Evolutionary conservation across 92 coral and sea anemone species (phyloP).

Genomic region (Plumapathes pennacea): DNA sequence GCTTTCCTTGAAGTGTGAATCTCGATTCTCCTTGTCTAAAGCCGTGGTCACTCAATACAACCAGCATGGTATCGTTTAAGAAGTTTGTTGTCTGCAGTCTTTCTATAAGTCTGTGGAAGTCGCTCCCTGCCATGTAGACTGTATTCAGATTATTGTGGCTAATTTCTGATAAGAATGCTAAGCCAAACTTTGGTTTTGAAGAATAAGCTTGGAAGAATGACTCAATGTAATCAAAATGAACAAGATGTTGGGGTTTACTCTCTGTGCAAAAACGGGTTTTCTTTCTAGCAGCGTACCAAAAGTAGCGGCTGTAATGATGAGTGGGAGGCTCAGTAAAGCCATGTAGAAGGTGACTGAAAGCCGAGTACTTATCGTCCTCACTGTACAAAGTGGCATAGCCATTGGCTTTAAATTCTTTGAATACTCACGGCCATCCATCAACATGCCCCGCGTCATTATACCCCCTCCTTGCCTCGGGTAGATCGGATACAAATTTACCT

Average conservation of each 20-base stretch:
- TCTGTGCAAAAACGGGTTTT: slow-evolving; percentile 63
- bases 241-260: slow-evolving; percentile 71
- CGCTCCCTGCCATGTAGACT: slow-evolving; percentile 36
- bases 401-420: slow-evolving; percentile 62
- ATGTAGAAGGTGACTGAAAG: slow-evolving; percentile 76
- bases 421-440: slow-evolving; percentile 92
- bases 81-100: slow-evolving; percentile 36
- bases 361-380: slow-evolving; percentile 61
- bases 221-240: slow-evolving; percentile 85
- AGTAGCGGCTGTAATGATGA: slow-evolving; percentile 80
- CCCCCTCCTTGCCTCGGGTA: slow-evolving; percentile 89
- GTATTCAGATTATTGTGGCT: slow-evolving; percentile 61
- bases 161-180: slow-evolving; percentile 69
- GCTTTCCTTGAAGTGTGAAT: slow-evolving; percentile 73
- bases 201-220: slow-evolving; percentile 78
- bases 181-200: slow-evolving; percentile 74
- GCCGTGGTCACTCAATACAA: slow-evolving; percentile 88
- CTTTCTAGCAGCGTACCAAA: slow-evolving; percentile 76
- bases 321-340: slow-evolving; percentile 91
- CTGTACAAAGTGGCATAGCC: slow-evolving; percentile 92
- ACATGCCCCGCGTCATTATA: slow-evolving; percentile 49
- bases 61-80: slow-evolving; percentile 68
- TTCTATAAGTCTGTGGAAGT: slow-evolving; percentile 56
- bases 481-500: slow-evolving; percentile 76
- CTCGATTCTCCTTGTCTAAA: slow-evolving; percentile 78